Percentiles rank a stretch among this genome's conserved stretches.
phyloP scores from a whole-genome alignment of 2,888 invertebrate species.

The Herminia tarsipennalis region DNA sequence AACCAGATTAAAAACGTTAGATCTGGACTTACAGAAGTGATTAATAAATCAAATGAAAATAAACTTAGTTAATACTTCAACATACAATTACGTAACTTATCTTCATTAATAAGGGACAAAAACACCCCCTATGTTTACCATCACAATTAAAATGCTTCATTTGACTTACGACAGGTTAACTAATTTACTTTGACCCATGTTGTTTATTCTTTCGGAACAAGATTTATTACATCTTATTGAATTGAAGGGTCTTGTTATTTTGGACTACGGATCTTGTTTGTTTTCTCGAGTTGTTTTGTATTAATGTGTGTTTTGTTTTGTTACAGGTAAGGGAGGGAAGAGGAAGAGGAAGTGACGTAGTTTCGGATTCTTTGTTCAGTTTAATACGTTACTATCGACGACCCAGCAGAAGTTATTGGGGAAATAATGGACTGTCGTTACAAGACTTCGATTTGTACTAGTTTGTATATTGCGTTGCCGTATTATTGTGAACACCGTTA shows the following conservation, averaged over 20 bases:
- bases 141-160: conserved; percentile 52
- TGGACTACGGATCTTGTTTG: conserved; percentile 47
- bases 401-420: background rate
- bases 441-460: background rate
- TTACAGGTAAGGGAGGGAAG: conserved; percentile 67
- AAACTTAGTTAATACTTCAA: too few species aligned
- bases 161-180: conserved; percentile 38
- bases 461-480: background rate
- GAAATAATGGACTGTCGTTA: background rate
- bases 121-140: conserved; percentile 40
- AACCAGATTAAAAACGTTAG: too few species aligned
- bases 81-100: conserved; percentile 35
- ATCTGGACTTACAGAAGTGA: too few species aligned
- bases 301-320: conserved; percentile 65
- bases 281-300: conserved; percentile 54
- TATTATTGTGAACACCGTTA: too few species aligned
- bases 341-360: conserved; percentile 48
- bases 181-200: conserved; percentile 32
- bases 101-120: conserved; percentile 47
- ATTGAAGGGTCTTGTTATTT: conserved; percentile 34
- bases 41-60: too few species aligned
- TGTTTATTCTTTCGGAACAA: conserved; percentile 21
- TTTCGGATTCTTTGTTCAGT: conserved; percentile 30
- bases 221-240: conserved; percentile 27
- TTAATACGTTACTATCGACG: conserved; percentile 1